These are phyloP conservation scores for Stigmatopora nigra DNA, from an alignment of 2,113 vertebrate genomes.

Conservation along the genomic window DNA sequence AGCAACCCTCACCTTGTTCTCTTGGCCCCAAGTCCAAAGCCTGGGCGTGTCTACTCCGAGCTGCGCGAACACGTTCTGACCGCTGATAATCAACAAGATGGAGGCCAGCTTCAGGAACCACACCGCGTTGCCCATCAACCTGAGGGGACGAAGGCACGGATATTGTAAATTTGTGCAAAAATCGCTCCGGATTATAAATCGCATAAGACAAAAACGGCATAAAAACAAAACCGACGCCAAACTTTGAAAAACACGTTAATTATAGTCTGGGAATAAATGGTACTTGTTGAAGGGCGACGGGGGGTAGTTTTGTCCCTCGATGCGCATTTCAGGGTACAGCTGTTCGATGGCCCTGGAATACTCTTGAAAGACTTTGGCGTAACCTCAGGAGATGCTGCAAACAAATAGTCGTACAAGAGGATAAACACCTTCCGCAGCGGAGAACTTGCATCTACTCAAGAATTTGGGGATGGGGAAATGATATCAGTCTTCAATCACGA, in stretches of 20 bases:
- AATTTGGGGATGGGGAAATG: no score
- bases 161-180: no score
- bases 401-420: background rate
- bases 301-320: slow-evolving; percentile 72
- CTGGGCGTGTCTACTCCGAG: slow-evolving; percentile 58
- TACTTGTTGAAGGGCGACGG: slow-evolving; percentile 67
- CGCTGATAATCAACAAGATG: slow-evolving; percentile 66
- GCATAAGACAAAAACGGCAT: no score
- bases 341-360: slow-evolving; percentile 69
- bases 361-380: slow-evolving; percentile 74
- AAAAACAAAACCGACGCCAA: no score
- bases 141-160: slow-evolving; percentile 22
- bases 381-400: slow-evolving; percentile 74
- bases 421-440: no score
- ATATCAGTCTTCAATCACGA: no score
- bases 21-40: slow-evolving; percentile 70
- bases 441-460: no score
- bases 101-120: slow-evolving; percentile 70
- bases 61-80: slow-evolving; percentile 67
- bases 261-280: no score
- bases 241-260: no score
- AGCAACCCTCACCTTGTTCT: slow-evolving; percentile 67
- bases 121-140: slow-evolving; percentile 58
- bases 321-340: slow-evolving; percentile 73
- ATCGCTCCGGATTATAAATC: no score